These are phyloP conservation scores for Sebastes iracundus DNA, from an alignment of 2,797 vertebrate species.

Conservation along the genomic window DNA sequence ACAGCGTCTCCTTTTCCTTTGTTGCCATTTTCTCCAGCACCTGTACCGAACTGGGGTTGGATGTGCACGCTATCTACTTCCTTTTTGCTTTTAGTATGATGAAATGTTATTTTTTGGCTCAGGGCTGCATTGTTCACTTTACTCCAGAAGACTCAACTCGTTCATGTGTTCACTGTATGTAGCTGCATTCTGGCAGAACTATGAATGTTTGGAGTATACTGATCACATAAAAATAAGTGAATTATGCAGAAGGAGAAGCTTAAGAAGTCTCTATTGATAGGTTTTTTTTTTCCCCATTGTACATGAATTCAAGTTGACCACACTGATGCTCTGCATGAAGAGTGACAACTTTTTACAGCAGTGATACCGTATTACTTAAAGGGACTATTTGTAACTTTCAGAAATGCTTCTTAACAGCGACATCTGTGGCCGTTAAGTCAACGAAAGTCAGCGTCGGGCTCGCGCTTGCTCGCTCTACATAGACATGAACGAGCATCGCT, in stretches of 20 bases:
- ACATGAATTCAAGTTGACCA: neutral
- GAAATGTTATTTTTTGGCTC: neutral
- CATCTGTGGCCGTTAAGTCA: too few relatives aligned
- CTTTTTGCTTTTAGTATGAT: neutral
- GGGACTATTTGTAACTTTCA: too few relatives aligned
- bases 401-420: too few relatives aligned
- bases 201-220: too few relatives aligned
- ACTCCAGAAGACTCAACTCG: neutral
- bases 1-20: neutral
- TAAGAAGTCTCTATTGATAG: neutral
- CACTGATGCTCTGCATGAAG: neutral
- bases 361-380: too few relatives aligned
- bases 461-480: too few relatives aligned
- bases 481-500: too few relatives aligned
- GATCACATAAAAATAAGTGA: too few relatives aligned
- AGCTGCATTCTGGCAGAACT: neutral
- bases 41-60: neutral
- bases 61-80: neutral
- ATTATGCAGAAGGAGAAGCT: neutral
- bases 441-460: too few relatives aligned
- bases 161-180: neutral
- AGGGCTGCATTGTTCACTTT: neutral
- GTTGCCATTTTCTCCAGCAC: neutral
- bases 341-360: neutral
- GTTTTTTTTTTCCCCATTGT: neutral